Percentiles rank a stretch among this genome's conserved stretches.
These are phyloP conservation scores for Aporrectodea caliginosa DNA, from an alignment of 1,140 invertebrate species.

Conservation along the genomic window DNA sequence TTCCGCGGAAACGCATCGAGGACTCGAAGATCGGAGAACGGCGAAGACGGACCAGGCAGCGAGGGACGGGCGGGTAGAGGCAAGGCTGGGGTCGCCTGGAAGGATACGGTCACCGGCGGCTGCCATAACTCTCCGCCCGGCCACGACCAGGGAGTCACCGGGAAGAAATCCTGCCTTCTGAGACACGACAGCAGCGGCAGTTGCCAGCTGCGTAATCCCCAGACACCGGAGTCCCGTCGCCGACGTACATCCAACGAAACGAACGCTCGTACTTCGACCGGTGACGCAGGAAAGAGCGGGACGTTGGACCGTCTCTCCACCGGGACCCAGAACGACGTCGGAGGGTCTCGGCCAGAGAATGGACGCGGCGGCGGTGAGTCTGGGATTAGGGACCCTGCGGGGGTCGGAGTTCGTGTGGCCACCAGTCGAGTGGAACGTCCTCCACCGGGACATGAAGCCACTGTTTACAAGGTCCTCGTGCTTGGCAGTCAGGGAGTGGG, in stretches of 20 bases:
- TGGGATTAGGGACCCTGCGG: no score
- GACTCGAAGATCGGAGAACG: not conserved
- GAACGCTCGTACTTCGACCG: not conserved
- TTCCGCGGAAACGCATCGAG: no score
- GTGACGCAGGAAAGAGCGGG: not conserved
- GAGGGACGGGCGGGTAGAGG: not conserved
- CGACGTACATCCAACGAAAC: not conserved
- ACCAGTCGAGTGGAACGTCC: not conserved
- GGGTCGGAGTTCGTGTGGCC: not conserved
- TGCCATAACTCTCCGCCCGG: no score
- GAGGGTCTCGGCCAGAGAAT: no score
- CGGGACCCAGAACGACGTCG: no score
- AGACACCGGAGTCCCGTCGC: not conserved
- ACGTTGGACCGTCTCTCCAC: no score
- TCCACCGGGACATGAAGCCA: not conserved
- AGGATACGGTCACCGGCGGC: no score
- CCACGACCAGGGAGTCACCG: not conserved
- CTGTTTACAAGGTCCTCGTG: conserved; percentile 30
- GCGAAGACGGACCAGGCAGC: not conserved
- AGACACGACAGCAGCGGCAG: not conserved
- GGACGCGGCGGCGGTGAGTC: no score
- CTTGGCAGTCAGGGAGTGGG: conserved; percentile 31
- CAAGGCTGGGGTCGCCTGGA: no score
- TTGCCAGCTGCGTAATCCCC: not conserved
- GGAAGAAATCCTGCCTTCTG: not conserved